Percentiles rank a stretch among this genome's conserved stretches.
Conservation (phyloP, 2,888 invertebrate genomes). For the Tachina grossa region DNA sequence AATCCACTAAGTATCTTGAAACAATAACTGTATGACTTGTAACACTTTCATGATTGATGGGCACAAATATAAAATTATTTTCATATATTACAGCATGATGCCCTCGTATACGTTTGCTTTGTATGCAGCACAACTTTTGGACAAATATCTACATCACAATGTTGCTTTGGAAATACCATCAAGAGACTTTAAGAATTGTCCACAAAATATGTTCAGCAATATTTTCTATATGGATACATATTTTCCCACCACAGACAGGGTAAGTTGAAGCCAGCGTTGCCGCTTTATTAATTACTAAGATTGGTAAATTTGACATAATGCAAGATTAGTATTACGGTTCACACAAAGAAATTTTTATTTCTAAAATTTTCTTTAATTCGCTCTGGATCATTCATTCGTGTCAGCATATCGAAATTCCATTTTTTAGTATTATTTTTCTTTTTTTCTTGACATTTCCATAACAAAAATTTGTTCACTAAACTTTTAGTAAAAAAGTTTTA, state of each 20-base stretch:
- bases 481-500: too few relatives aligned
- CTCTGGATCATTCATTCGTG: too few relatives aligned
- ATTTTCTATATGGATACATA: slow-evolving; percentile 86
- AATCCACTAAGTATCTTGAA: too few relatives aligned
- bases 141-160: slow-evolving; percentile 83
- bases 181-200: slow-evolving; percentile 85
- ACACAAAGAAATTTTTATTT: too few relatives aligned
- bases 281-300: neutral
- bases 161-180: slow-evolving; percentile 84
- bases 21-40: too few relatives aligned
- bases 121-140: slow-evolving; percentile 84
- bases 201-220: slow-evolving; percentile 86
- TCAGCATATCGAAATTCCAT: too few relatives aligned
- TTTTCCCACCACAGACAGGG: slow-evolving; percentile 85
- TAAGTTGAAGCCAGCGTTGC: slow-evolving; percentile 75
- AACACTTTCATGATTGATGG: too few relatives aligned
- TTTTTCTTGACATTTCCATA: too few relatives aligned
- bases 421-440: too few relatives aligned
- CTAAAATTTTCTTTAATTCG: too few relatives aligned
- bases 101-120: slow-evolving; percentile 86
- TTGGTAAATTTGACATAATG: neutral
- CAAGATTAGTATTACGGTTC: too few relatives aligned
- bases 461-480: too few relatives aligned
- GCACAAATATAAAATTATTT: neutral
- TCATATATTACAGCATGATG: slow-evolving; percentile 83